A percentile compares a stretch with the other conserved stretches of the same genome.
Conservation (phyloP, 2,888 invertebrate species). For the Rapana venosa region DNA sequence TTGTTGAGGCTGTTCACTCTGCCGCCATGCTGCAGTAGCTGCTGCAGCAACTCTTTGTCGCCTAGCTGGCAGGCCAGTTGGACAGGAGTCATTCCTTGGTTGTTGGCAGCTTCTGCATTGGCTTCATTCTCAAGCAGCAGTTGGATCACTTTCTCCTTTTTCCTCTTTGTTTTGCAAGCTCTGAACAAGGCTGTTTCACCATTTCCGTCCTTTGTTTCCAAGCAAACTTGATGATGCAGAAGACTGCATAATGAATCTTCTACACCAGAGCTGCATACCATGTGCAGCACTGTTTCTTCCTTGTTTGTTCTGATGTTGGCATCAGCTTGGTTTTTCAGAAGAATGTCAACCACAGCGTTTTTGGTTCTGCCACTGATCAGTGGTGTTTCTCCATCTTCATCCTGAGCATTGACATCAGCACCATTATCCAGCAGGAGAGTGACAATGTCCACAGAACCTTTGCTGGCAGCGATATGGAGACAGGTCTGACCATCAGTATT, state of each 20-base stretch:
- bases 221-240: background rate
- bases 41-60: background rate
- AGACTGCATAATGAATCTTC: background rate
- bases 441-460: slow-evolving; percentile 6
- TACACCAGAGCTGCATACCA: background rate
- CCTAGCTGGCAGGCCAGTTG: background rate
- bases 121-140: slow-evolving; percentile 34
- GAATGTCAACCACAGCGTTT: background rate
- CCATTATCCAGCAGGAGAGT: slow-evolving; percentile 25
- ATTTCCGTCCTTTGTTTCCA: background rate
- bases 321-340: background rate
- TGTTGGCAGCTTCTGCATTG: slow-evolving; percentile 27
- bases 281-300: background rate
- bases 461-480: background rate
- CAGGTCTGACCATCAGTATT: background rate
- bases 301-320: background rate
- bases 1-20: background rate
- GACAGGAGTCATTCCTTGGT: background rate
- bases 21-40: slow-evolving; percentile 1
- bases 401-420: slow-evolving; percentile 39
- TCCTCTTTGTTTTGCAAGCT: background rate
- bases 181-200: background rate
- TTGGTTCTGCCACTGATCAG: background rate
- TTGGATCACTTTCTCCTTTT: background rate
- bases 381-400: slow-evolving; percentile 20